These are phyloP conservation scores for Drosophila pseudoananassae DNA, from an alignment of 1,140 invertebrate genomes.

Conservation along the genomic window DNA sequence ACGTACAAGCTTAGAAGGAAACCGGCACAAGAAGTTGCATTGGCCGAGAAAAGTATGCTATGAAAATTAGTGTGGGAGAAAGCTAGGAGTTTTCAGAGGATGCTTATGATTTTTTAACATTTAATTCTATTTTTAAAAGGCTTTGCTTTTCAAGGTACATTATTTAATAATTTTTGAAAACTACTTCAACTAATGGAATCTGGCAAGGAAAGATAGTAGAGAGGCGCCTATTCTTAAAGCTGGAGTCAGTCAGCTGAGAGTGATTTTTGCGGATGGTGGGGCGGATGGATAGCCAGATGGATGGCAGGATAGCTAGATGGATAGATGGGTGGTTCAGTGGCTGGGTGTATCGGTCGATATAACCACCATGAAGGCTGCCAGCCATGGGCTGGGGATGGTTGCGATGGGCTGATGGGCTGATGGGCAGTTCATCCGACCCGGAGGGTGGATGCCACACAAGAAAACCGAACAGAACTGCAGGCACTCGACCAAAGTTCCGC, in stretches of 20 bases:
- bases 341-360: not conserved
- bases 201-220: not conserved
- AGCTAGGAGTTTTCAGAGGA: not conserved
- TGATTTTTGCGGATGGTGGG: constrained; percentile 1
- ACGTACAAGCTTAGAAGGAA: not conserved
- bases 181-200: not conserved
- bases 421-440: constrained; percentile 38
- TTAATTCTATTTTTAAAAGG: too few relatives aligned
- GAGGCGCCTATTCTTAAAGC: constrained; percentile 28
- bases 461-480: constrained; percentile 33
- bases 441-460: constrained; percentile 12
- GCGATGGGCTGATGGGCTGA: not conserved
- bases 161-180: not conserved
- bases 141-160: too few relatives aligned
- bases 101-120: too few relatives aligned
- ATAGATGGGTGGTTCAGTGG: constrained; percentile 8
- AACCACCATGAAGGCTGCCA: not conserved
- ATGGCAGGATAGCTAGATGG: constrained; percentile 13
- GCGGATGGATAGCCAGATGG: not conserved
- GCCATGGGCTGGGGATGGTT: not conserved
- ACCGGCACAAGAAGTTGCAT: not conserved
- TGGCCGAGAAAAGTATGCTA: not conserved
- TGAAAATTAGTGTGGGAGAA: not conserved
- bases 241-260: constrained; percentile 32
- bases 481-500: constrained; percentile 31